Evolutionary conservation across 2,888 invertebrate species (phyloP).

Genomic region (Archaeoteleia sp.): DNA sequence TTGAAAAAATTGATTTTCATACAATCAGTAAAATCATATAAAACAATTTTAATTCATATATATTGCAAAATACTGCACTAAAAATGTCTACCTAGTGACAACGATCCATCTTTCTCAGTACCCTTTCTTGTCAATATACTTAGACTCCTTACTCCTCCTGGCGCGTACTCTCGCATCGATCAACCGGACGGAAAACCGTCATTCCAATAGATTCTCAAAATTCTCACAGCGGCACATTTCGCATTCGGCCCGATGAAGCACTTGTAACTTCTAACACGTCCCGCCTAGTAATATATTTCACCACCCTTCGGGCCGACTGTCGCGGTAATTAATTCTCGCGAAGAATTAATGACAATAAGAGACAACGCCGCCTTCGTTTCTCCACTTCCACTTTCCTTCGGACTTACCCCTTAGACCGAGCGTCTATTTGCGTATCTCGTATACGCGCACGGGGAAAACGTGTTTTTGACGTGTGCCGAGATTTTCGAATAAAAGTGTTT

Average conservation of each 20-base stretch:
- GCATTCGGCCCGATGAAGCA: slow-evolving; percentile 45
- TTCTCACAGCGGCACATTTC: slow-evolving; percentile 47
- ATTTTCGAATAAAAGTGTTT: no score
- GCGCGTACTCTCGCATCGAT: slow-evolving; percentile 32
- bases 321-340: slow-evolving; percentile 52
- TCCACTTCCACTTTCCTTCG: slow-evolving; percentile 50
- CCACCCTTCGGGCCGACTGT: slow-evolving; percentile 46
- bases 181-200: slow-evolving; percentile 40
- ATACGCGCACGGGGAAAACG: no score
- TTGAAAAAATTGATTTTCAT: no score
- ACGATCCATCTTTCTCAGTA: no score
- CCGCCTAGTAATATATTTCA: slow-evolving; percentile 51
- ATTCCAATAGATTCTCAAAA: slow-evolving; percentile 50
- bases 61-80: no score
- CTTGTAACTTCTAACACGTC: slow-evolving; percentile 50
- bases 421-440: no score
- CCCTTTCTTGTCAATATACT: no score
- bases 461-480: no score
- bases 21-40: no score
- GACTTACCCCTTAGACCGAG: slow-evolving; percentile 45
- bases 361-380: slow-evolving; percentile 49
- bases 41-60: no score
- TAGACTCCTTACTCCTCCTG: slow-evolving; percentile 4
- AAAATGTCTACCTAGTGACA: no score
- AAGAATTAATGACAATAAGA: slow-evolving; percentile 54